Evolutionary conservation across 2,113 vertebrate species (phyloP).

Genomic region (Actenoides hombroni): DNA sequence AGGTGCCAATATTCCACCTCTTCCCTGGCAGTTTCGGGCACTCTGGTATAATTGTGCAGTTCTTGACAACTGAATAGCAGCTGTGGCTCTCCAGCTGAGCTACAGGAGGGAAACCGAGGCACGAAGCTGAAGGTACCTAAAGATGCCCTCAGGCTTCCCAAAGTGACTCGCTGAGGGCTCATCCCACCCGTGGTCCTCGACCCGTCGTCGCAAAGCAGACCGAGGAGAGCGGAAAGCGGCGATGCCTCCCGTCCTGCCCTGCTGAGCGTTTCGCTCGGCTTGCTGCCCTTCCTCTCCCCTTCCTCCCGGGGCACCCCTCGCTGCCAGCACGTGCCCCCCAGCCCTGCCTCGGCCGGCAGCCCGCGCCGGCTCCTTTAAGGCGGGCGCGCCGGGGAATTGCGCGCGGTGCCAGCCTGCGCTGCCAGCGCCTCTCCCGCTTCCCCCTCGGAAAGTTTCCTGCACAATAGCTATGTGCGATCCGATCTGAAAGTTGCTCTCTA

Average conservation of each 20-base stretch:
- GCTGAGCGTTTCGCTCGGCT: background rate
- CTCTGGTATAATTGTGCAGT: rapidly evolving
- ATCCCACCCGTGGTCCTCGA: background rate
- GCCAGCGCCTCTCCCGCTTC: conserved; percentile 49
- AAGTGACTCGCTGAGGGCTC: rapidly evolving
- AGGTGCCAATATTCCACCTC: background rate
- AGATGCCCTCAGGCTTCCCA: background rate
- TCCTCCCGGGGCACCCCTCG: background rate
- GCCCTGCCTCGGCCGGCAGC: background rate
- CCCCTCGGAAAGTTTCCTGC: conserved; percentile 90
- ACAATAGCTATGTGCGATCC: conserved; percentile 98
- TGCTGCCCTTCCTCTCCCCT: background rate
- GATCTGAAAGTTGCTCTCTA: conserved; percentile 99
- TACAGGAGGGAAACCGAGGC: background rate
- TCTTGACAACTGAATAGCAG: background rate
- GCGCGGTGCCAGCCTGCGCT: conserved; percentile 38
- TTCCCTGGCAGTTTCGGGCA: background rate
- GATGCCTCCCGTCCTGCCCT: background rate
- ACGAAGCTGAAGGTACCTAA: background rate
- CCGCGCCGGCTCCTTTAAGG: conserved; percentile 44
- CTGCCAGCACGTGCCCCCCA: background rate
- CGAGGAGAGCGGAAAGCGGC: background rate
- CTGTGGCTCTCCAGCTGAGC: background rate
- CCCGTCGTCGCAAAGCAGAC: background rate
- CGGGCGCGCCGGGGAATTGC: background rate